Percentiles rank a stretch among this genome's conserved stretches.
Evolutionary conservation across 2,797 vertebrate species (phyloP).

Genomic region (Amazona finschi): DNA sequence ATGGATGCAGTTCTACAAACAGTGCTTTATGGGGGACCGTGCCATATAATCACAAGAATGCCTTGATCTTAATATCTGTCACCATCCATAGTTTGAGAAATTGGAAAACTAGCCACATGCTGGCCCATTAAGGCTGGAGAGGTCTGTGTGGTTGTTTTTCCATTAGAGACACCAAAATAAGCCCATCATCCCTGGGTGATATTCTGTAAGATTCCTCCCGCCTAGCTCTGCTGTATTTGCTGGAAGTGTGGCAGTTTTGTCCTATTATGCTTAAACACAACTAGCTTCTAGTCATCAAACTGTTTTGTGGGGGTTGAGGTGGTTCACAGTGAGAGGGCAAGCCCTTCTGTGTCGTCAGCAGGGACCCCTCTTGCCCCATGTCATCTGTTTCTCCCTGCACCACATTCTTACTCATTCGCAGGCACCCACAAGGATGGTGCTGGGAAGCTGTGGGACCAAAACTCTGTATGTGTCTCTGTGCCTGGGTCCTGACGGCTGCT

Average conservation of each 20-base stretch:
- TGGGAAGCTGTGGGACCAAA: not conserved
- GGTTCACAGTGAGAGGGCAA: not conserved
- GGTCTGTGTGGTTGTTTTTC: not conserved
- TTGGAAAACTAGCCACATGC: not conserved
- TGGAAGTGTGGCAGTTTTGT: not conserved
- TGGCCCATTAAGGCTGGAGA: not conserved
- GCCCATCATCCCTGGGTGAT: not conserved
- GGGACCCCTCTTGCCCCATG: not conserved
- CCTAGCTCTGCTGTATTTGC: not conserved
- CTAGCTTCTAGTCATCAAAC: not conserved
- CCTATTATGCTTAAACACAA: not conserved
- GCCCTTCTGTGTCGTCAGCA: fast-evolving
- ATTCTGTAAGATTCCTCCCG: not conserved
- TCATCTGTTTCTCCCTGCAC: not conserved
- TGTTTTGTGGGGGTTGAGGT: fast-evolving
- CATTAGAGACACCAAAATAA: not conserved
- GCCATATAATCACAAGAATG: not conserved
- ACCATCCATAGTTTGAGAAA: not conserved
- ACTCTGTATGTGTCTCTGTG: not conserved
- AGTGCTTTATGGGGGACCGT: fast-evolving
- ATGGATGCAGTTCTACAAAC: not conserved
- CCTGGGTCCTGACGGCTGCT: not conserved
- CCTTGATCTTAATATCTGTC: not conserved
- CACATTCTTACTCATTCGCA: not conserved
- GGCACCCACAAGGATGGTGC: fast-evolving